These are phyloP conservation scores for Saccostrea echinata DNA, from an alignment of 1,140 invertebrate genomes.

Conservation along the genomic window DNA sequence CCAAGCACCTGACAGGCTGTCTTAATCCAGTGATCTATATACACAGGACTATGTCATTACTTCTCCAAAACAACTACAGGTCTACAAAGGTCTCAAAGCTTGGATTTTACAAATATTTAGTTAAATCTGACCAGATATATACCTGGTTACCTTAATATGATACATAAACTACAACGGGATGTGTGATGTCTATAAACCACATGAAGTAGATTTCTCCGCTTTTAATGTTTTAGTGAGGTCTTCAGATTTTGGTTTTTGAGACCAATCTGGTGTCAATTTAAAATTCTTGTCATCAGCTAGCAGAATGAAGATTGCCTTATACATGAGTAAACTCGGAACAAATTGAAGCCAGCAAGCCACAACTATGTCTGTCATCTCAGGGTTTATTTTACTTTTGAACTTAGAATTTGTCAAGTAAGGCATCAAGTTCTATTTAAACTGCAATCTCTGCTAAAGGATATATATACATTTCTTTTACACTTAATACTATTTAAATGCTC, in stretches of 20 bases:
- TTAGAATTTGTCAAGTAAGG: not conserved
- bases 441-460: not conserved
- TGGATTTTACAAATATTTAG: constrained; percentile 1
- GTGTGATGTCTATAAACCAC: constrained; percentile 18
- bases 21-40: constrained; percentile 23
- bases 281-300: constrained; percentile 13
- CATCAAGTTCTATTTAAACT: constrained; percentile 5
- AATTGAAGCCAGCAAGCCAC: not conserved
- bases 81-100: not conserved
- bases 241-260: not conserved
- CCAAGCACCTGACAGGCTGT: not conserved
- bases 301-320: not conserved
- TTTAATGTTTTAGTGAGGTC: not conserved
- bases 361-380: not conserved
- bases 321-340: constrained; percentile 2
- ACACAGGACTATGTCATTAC: not conserved
- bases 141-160: constrained; percentile 33
- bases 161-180: constrained; percentile 18
- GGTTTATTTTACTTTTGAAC: not conserved
- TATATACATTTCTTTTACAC: not conserved
- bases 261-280: not conserved
- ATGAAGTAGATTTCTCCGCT: not conserved
- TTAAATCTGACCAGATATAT: not conserved
- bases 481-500: not conserved
- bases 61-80: not conserved